A percentile compares a stretch with the other conserved stretches of the same genome.
These are phyloP conservation scores for Microcebus lehilahytsara DNA, from an alignment of 2,113 vertebrate genomes.

Conservation along the genomic window DNA sequence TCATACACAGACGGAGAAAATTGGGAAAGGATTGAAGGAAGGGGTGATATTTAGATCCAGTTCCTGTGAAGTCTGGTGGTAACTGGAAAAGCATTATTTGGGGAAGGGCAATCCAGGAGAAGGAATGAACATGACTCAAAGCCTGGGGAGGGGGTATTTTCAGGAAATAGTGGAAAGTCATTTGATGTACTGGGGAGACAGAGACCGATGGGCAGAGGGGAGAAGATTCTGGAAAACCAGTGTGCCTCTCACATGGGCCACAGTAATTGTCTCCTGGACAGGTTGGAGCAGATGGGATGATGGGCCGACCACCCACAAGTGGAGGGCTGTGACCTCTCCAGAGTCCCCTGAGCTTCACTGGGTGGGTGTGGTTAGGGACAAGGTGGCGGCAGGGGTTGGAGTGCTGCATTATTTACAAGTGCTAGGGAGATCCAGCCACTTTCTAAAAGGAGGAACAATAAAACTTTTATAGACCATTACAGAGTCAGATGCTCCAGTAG, in stretches of 20 bases:
- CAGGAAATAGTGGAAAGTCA: neutral
- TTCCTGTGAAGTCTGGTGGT: neutral
- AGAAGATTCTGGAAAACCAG: neutral
- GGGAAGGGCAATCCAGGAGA: neutral
- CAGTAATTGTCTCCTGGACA: neutral
- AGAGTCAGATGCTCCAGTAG: slow-evolving; percentile 9
- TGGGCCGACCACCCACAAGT: neutral
- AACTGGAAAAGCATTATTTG: neutral
- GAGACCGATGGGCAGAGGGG: neutral
- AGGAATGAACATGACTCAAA: neutral
- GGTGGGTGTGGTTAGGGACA: neutral
- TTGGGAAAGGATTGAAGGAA: neutral
- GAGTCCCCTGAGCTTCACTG: neutral
- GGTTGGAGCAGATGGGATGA: neutral
- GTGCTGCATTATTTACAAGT: neutral
- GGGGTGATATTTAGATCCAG: neutral
- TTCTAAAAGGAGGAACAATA: slow-evolving; percentile 70
- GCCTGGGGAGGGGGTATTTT: neutral
- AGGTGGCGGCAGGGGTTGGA: neutral
- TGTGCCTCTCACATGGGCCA: neutral
- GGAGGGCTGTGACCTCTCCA: slow-evolving; percentile 3
- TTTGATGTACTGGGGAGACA: neutral
- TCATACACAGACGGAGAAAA: neutral
- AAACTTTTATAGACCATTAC: slow-evolving; percentile 58
- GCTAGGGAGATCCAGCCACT: neutral